Conservation (phyloP, 1,140 invertebrate genomes). For the Trachymyrmex cornetzi region DNA sequence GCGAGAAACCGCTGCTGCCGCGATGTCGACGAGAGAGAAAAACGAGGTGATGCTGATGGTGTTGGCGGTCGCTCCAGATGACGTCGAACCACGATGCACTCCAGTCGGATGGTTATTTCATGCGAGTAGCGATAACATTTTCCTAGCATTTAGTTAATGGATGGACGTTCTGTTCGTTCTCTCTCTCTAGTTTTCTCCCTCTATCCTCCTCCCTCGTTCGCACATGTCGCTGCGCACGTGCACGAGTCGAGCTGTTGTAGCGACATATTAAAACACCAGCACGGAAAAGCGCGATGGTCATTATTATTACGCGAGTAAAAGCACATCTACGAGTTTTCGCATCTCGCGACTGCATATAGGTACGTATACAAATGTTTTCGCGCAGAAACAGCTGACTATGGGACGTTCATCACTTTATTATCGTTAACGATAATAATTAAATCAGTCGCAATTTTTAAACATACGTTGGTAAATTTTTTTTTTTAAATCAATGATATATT, state of each 20-base stretch:
- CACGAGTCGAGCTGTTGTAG: background rate
- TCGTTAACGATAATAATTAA: background rate
- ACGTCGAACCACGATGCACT: slow-evolving; percentile 65
- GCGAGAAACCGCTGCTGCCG: background rate
- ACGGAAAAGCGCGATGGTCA: slow-evolving; percentile 47
- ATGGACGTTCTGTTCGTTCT: background rate
- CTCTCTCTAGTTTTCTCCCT: background rate
- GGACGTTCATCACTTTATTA: slow-evolving; percentile 13
- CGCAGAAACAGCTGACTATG: background rate
- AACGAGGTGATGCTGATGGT: background rate
- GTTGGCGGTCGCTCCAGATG: slow-evolving; percentile 2
- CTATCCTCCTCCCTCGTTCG: slow-evolving; percentile 14
- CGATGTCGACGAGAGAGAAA: slow-evolving; percentile 2
- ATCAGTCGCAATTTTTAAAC: background rate
- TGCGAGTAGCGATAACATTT: slow-evolving; percentile 75
- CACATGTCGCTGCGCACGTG: background rate
- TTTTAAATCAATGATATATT: background rate
- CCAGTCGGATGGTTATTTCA: slow-evolving; percentile 73
- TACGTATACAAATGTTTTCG: background rate
- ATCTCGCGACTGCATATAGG: background rate
- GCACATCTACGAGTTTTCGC: slow-evolving; percentile 27
- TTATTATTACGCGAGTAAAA: slow-evolving; percentile 52
- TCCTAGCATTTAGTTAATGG: slow-evolving; percentile 77
- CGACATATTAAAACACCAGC: slow-evolving; percentile 39
- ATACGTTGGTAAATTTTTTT: background rate